These are phyloP conservation scores for Poeciliopsis turrubarensis DNA, from an alignment of 2,113 vertebrate species.

Conservation along the genomic window DNA sequence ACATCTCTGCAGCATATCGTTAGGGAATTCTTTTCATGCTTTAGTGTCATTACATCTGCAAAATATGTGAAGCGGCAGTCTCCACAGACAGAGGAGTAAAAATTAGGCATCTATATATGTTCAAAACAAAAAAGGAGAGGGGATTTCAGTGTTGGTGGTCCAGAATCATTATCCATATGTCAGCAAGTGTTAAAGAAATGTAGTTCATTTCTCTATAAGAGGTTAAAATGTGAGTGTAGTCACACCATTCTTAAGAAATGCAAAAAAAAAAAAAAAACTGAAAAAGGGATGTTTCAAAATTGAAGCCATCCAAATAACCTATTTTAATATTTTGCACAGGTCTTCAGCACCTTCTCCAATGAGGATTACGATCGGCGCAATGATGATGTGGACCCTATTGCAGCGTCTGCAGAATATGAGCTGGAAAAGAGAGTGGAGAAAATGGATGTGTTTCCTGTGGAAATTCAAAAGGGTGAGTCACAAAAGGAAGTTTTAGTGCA, in stretches of 20 bases:
- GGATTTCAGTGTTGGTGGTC: neutral
- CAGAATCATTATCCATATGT: constrained; percentile 5
- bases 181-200: constrained; percentile 11
- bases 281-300: constrained; percentile 4
- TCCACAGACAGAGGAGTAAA: neutral
- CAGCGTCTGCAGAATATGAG: constrained; percentile 92
- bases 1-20: constrained; percentile 12
- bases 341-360: constrained; percentile 91
- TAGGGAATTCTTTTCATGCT: constrained; percentile 13
- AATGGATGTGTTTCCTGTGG: constrained; percentile 94
- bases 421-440: constrained; percentile 94
- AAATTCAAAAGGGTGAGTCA: constrained; percentile 89
- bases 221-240: constrained; percentile 7
- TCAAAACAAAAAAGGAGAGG: neutral
- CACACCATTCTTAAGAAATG: neutral
- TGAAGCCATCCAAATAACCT: neutral
- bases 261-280: neutral
- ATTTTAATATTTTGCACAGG: constrained; percentile 68
- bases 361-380: constrained; percentile 93
- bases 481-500: neutral
- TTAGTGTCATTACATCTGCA: constrained; percentile 6
- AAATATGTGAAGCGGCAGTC: neutral
- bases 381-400: constrained; percentile 92
- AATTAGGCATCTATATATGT: neutral
- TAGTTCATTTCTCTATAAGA: constrained; percentile 1